A percentile compares a stretch with the other conserved stretches of the same genome.
Evolutionary conservation across 2,797 vertebrate species (phyloP).

Genomic region (Neosilurus mollespiculum): DNA sequence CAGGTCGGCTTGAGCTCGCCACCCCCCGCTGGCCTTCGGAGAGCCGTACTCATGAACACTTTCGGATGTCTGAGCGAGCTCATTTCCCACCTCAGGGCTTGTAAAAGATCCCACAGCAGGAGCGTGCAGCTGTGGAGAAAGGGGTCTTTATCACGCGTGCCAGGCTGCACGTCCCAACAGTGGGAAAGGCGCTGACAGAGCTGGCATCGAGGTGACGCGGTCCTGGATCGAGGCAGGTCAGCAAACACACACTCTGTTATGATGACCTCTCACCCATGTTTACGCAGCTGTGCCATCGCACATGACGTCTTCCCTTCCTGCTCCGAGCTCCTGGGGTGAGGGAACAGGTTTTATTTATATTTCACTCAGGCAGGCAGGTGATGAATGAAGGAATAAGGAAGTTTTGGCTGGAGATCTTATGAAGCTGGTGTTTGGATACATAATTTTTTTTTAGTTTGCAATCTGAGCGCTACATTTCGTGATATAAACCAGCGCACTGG

Average conservation of each 20-base stretch:
- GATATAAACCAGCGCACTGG: background rate
- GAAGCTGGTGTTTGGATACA: background rate
- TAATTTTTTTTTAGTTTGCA: background rate
- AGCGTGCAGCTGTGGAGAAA: constrained; percentile 51
- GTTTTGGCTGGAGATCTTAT: constrained; percentile 3
- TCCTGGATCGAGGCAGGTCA: constrained; percentile 42
- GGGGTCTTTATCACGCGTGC: constrained; percentile 44
- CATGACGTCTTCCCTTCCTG: constrained; percentile 36
- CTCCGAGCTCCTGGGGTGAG: constrained; percentile 30
- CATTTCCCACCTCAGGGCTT: constrained; percentile 35
- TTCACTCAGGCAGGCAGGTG: constrained; percentile 26
- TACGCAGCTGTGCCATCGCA: constrained; percentile 50
- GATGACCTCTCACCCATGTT: constrained; percentile 52
- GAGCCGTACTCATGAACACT: constrained; percentile 36
- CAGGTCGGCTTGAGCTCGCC: constrained; percentile 37
- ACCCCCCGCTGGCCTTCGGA: constrained; percentile 45
- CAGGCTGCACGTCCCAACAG: constrained; percentile 33
- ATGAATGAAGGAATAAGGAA: constrained; percentile 15
- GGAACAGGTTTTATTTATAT: constrained; percentile 36
- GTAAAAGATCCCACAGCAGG: constrained; percentile 37
- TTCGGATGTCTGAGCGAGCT: constrained; percentile 38
- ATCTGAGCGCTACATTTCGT: background rate
- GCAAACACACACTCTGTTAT: constrained; percentile 49
- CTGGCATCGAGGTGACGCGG: background rate
- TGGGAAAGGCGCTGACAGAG: background rate